Evolutionary conservation across 92 coral and sea anemone species (phyloP).

Genomic region (Phymanthus crucifer): DNA sequence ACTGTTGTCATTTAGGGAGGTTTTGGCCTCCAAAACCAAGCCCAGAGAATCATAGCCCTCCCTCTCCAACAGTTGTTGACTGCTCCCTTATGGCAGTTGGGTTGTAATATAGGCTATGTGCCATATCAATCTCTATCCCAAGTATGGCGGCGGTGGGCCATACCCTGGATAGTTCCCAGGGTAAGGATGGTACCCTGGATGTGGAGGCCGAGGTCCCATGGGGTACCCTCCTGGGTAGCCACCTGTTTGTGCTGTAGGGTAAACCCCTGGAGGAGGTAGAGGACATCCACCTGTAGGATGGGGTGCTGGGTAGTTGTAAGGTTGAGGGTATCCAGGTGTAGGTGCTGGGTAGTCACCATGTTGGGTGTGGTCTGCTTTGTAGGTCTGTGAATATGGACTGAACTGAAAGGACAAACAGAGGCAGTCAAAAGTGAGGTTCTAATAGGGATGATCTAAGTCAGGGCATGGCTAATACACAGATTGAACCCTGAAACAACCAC

Average conservation of each 20-base stretch:
- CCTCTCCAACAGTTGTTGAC: too few relatives aligned
- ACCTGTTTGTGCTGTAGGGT: background rate
- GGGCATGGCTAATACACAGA: too few relatives aligned
- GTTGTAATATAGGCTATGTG: too few relatives aligned
- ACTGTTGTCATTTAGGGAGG: too few relatives aligned
- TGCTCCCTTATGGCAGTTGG: too few relatives aligned
- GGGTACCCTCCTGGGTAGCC: background rate
- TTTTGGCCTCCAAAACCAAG: too few relatives aligned
- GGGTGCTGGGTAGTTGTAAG: background rate
- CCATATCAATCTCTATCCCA: too few relatives aligned
- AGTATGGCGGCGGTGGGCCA: slow-evolving; percentile 6
- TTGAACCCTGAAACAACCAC: too few relatives aligned
- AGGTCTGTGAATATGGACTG: slow-evolving; percentile 62
- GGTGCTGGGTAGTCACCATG: slow-evolving; percentile 40
- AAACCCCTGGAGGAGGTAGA: background rate
- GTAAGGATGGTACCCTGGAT: background rate
- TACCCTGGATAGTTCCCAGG: slow-evolving; percentile 8
- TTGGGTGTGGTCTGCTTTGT: slow-evolving; percentile 47
- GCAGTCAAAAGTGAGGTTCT: too few relatives aligned
- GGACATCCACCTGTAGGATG: slow-evolving; percentile 7
- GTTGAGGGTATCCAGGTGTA: slow-evolving; percentile 24
- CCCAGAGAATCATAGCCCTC: too few relatives aligned
- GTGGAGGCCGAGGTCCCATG: background rate
- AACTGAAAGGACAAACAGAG: slow-evolving; percentile 29
- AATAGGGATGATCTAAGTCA: too few relatives aligned